These are phyloP conservation scores for Paramuricea clavata DNA, from an alignment of 92 coral and sea anemone genomes.

Conservation along the genomic window DNA sequence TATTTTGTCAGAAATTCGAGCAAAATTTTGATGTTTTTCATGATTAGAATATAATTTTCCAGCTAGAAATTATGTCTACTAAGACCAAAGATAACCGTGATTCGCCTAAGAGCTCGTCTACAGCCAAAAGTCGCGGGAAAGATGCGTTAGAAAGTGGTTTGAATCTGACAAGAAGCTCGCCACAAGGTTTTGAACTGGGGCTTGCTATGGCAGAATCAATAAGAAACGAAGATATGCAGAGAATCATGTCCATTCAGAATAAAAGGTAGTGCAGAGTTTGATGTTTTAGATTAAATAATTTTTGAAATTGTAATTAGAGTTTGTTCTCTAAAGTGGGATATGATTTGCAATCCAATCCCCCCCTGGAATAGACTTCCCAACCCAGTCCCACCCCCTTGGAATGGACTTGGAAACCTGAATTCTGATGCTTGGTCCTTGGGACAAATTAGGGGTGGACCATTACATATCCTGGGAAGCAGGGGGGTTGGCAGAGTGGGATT, in stretches of 20 bases:
- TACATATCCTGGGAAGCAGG: no score
- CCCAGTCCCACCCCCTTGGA: no score
- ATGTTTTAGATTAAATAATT: not conserved
- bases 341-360: no score
- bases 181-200: constrained; percentile 1
- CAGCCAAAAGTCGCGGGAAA: not conserved
- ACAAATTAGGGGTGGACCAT: no score
- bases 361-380: no score
- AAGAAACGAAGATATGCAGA: not conserved
- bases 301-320: not conserved
- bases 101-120: not conserved
- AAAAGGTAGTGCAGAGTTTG: constrained; percentile 31
- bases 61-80: not conserved
- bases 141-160: not conserved
- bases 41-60: not conserved
- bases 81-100: not conserved
- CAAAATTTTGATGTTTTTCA: not conserved
- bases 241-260: not conserved
- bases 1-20: not conserved
- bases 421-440: no score
- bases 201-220: not conserved
- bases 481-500: no score
- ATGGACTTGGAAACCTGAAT: no score
- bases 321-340: not conserved
- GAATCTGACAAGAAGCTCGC: not conserved